Conservation (phyloP, 2,888 invertebrate species). For the Pyrochroa serraticornis region DNA sequence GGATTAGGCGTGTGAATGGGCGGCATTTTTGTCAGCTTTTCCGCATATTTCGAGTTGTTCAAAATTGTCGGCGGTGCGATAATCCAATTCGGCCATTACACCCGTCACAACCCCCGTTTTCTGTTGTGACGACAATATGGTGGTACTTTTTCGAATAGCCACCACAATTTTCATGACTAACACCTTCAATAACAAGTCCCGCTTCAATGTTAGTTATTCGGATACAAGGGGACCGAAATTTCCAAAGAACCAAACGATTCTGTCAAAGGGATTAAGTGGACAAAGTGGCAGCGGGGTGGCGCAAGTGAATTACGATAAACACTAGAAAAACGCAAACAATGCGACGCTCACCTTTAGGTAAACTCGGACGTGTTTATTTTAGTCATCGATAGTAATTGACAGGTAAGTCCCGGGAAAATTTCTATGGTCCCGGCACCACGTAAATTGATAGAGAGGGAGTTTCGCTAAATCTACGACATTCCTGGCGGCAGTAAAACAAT, state of each 20-base stretch:
- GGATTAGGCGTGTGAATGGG: conserved; percentile 25
- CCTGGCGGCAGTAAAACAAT: conserved; percentile 15
- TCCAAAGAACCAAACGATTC: conserved; percentile 13
- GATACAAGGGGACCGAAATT: conserved; percentile 4
- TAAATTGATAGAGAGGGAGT: conserved; percentile 4
- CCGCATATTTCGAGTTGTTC: conserved; percentile 19
- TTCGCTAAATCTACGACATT: conserved; percentile 5
- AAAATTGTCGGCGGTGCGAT: conserved; percentile 8
- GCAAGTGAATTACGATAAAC: conserved; percentile 29
- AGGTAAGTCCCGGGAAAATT: conserved; percentile 17
- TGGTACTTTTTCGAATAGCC: background rate
- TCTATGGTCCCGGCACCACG: conserved; percentile 4
- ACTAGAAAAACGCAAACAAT: conserved; percentile 30
- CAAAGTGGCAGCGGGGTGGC: conserved; percentile 24
- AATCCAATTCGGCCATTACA: conserved; percentile 25
- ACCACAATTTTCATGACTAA: background rate
- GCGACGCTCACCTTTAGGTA: conserved; percentile 27
- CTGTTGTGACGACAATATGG: background rate
- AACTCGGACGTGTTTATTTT: conserved; percentile 26
- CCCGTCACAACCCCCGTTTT: conserved; percentile 17
- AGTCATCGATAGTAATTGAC: conserved; percentile 28
- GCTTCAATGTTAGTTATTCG: background rate
- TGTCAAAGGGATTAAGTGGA: conserved; percentile 22
- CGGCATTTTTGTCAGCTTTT: conserved; percentile 22
- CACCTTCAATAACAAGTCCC: too few species aligned